Base-by-base conservation (phyloP, 2,113 vertebrate species). In the Oenanthe oenanthe region DNA sequence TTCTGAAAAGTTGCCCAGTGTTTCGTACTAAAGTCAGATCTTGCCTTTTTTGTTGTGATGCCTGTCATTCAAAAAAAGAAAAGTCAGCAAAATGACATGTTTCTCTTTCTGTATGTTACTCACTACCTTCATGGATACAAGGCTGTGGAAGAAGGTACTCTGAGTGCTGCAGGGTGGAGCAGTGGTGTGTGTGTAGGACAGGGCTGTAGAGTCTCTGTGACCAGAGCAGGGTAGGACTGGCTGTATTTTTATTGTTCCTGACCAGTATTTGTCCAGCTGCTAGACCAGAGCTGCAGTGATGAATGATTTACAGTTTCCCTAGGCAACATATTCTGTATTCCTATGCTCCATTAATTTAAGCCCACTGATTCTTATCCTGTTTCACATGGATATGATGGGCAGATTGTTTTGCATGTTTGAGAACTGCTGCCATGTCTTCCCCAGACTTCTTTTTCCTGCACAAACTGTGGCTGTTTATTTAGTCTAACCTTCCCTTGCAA, bases 231-330 rank as follows among this genome's bases (percentile, higher is more conserved):
- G 61, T 51, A 45, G 76, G 11, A 61, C 61, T 78, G 4, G n/a
- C 47, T 63, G 61, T 86, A 7, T 78, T 92, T 91, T 45, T 42
- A 19, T 71, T 79, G 62, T 72, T 92, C 31, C 53, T 89, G 57
- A 29, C 36, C 7, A 9, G 31, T 75, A 48, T 94, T 88, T 89
- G 50, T 81, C 77, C 56, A 82, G 77, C 65, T 93, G 61, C 85
- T 67, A 22, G 48, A 68, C 68, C 75, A 68, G 25, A 87, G 40
- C 31, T 75, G 40, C 43, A 10, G 13, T 60, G 40, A 56, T 79
- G 28, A 87, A 61, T 40, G 78, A 77, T 88, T 78, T 61, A 62
- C 31, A 5, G 66, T 61, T 72, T 81, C 57, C 71, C 74, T 57
- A 12, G 70, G 95, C 70, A 89, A n/a, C 10, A 3, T 72, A 42